Evolutionary conservation across 2,888 invertebrate species (phyloP).

Genomic region (Drosophila dives): DNA sequence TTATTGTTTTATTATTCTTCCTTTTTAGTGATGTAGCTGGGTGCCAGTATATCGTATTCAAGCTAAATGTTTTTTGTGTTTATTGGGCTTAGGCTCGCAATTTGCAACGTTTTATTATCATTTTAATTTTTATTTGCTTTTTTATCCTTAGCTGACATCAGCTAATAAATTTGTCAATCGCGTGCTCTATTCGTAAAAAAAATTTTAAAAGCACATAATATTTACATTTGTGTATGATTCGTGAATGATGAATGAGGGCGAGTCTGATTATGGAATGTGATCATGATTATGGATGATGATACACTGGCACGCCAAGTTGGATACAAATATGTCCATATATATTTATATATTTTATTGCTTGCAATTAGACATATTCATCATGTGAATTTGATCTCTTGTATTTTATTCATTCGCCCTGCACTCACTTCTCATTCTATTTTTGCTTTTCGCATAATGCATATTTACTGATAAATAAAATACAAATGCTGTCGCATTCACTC

Average conservation of each 20-base stretch:
- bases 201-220: constrained; percentile 28
- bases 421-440: not conserved
- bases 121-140: not conserved
- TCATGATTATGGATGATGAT: constrained; percentile 11
- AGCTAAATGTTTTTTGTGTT: not conserved
- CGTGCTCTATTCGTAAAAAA: constrained; percentile 41
- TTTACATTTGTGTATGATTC: constrained; percentile 21
- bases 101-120: not conserved
- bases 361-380: constrained; percentile 20
- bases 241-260: constrained; percentile 19
- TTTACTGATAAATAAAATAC: constrained; percentile 10
- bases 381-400: not conserved
- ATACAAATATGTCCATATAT: constrained; percentile 9
- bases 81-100: constrained; percentile 1
- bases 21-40: not conserved
- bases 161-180: constrained; percentile 70
- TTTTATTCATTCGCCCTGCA: not conserved
- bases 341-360: constrained; percentile 11
- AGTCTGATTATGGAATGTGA: constrained; percentile 6
- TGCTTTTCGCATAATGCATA: constrained; percentile 1
- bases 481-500: not conserved
- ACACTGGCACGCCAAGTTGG: constrained; percentile 20
- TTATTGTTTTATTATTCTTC: too few species aligned
- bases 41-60: not conserved
- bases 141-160: constrained; percentile 63